Base-by-base conservation (phyloP, 2,888 invertebrate genomes). In the Plebejus melissa region DNA sequence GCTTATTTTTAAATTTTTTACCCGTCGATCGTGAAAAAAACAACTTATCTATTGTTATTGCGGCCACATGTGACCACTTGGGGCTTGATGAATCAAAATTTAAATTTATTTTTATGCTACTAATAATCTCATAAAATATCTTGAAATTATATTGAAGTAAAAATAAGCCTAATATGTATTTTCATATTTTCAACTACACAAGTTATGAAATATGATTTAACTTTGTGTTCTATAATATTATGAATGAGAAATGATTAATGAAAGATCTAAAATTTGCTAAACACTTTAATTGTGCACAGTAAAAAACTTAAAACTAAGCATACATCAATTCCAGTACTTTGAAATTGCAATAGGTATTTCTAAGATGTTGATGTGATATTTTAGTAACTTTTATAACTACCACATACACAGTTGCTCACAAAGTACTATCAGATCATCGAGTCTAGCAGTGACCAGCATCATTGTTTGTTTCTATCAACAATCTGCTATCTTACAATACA, bases 221-320 rank as follows among this genome's bases (percentile, higher is more conserved):
- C 46, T 46, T 46, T 50, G 11, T 54, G 54, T 54, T 32, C 5
- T 28, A 60, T 28, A 7, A 60, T 60, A 4, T 65, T 60, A 4
- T 65, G 65, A 13, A 32, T 65, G 6, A 65, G 13, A 65, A 65
- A 32, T 13, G 36, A 65, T 4, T 13, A 82, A 82, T 81, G 82
- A 82, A 80, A 81, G 54, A 76, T 75, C 76, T 72, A 54, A 76
- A 74, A 78, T 80, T 80, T 81, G 77, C 83, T 82, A 81, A 82
- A 82, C 83, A 81, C 86, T 88, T 88, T 88, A 88, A 87, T 90
- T 84, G 90, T 89, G 89, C 86, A 86, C 77, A 80, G 77, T 77
- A 82, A 78, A 79, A 78, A 78, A 77, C 79, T 76, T 81, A 83
- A 78, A 74, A 76, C 74, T 76, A 76, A 75, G 76, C 76, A 78